phyloP scores from a whole-genome alignment of 2,113 vertebrate species.

The Alces alces region DNA sequence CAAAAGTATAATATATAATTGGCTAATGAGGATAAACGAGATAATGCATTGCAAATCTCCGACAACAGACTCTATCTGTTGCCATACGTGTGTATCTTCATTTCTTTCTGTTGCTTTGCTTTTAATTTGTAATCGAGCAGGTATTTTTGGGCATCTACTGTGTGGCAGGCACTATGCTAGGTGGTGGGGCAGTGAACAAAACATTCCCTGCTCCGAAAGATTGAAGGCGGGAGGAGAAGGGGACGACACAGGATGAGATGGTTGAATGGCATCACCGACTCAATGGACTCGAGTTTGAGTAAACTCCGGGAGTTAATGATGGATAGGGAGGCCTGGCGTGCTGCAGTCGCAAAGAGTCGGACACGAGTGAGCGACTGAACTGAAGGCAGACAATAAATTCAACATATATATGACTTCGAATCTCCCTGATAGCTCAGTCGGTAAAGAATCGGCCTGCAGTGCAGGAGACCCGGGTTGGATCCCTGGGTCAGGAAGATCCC shows the following conservation, averaged over 20 bases:
- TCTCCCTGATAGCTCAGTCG: not conserved
- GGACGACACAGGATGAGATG: not conserved
- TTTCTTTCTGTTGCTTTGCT: not conserved
- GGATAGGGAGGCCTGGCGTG: not conserved
- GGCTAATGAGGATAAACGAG: not conserved
- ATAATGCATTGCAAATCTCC: not conserved
- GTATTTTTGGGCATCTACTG: not conserved
- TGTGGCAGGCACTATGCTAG: not conserved
- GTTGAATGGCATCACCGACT: not conserved
- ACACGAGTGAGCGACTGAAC: not conserved
- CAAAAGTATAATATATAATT: too few relatives aligned
- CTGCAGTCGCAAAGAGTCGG: not conserved
- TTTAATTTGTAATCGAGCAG: not conserved
- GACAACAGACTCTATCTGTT: not conserved
- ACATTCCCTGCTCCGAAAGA: not conserved
- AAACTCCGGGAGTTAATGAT: not conserved
- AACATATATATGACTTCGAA: not conserved
- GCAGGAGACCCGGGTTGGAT: not conserved
- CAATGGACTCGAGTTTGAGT: not conserved
- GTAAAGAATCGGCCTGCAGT: not conserved
- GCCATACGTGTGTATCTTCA: not conserved
- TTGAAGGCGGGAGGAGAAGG: not conserved
- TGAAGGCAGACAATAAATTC: not conserved
- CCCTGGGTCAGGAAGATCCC: not conserved
- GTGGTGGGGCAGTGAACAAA: not conserved